These are phyloP conservation scores for Paraplagusia blochii DNA, from an alignment of 2,113 vertebrate genomes.

Conservation along the genomic window DNA sequence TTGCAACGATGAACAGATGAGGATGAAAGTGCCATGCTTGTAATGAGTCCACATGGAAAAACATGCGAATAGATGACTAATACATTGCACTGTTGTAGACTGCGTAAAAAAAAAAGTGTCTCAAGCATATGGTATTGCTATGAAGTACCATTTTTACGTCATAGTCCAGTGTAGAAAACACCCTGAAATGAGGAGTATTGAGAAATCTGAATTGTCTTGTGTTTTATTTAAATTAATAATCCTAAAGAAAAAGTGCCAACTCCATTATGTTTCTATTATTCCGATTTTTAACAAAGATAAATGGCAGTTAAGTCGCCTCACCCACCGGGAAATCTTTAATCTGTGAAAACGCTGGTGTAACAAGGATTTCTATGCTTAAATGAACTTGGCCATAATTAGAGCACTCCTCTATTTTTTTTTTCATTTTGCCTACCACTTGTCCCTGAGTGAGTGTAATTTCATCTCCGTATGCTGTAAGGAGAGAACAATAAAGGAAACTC, in stretches of 20 bases:
- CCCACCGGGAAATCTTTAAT: constrained; percentile 39
- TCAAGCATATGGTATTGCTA: not conserved
- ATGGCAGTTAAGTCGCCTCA: constrained; percentile 42
- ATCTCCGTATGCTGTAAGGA: constrained; percentile 52
- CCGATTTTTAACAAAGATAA: constrained; percentile 68
- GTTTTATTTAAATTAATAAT: constrained; percentile 58
- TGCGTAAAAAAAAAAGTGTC: constrained; percentile 33
- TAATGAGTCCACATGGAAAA: constrained; percentile 42
- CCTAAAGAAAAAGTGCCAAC: constrained; percentile 44
- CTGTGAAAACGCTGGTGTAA: constrained; percentile 21
- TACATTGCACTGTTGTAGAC: constrained; percentile 15
- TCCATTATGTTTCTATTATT: constrained; percentile 45
- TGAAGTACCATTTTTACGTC: constrained; percentile 11
- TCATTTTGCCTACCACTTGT: constrained; percentile 51
- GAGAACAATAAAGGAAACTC: constrained; percentile 57
- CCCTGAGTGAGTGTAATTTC: constrained; percentile 49
- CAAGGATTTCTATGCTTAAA: constrained; percentile 51
- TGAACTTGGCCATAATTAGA: constrained; percentile 42
- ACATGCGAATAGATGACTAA: constrained; percentile 26
- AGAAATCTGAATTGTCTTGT: constrained; percentile 34
- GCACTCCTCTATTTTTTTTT: constrained; percentile 53
- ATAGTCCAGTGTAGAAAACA: not conserved
- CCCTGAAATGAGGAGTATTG: too few relatives aligned
- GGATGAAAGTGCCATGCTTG: constrained; percentile 47
- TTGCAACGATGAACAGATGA: constrained; percentile 23